Base-by-base conservation (phyloP, 2,113 vertebrate species). In the Petaurus breviceps region DNA sequence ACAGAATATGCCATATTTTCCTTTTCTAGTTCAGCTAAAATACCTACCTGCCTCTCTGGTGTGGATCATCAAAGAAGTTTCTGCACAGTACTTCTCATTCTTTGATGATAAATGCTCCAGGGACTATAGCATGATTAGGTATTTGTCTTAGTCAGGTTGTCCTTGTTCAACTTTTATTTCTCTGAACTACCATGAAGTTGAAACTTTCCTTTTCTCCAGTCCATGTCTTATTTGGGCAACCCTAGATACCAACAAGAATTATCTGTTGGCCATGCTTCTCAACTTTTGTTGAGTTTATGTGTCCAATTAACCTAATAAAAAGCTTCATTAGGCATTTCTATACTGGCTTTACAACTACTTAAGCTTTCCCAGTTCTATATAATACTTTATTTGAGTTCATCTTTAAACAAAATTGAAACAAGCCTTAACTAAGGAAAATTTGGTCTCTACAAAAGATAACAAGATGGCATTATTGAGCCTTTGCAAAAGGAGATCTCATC, bases 321-420 rank as follows among this genome's bases (percentile, higher is more conserved):
- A 94, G n/a, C 52, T 51, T 9, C 22, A 23, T 94, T 96, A 49
- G 0, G 6, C 84, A 77, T 47, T 89, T 61, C 51, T 28, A 77
- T 49, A 57, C 91, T 92, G 90, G 77, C 47, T 93, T 92, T 49
- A 92, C 37, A 55, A 31, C 25, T 77, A 8, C 47, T 22, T 23
- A 43, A 2, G 19, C 19, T n/a, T n/a, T 90, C 92, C 25, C 77
- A 90, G 3, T 37, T 49, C 26, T 8, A 54, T 54, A 54, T 84
- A 52, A 37, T 54, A 51, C 24, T 90, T 52, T 95, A 43, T 68
- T 57, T 93, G 43, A 47, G 19, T 90, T 96, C 51, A 68, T 90
- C 89, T 96, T 96, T 31, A 25, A 92, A 47, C 52, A 95, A 92
- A 28, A 93, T 52, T 51, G 68, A 92, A 92, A 95, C 46, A 94